Percentiles rank a stretch among this genome's conserved stretches.
phyloP scores from a whole-genome alignment of 2,888 invertebrate species.

The Smittia aterrima region DNA sequence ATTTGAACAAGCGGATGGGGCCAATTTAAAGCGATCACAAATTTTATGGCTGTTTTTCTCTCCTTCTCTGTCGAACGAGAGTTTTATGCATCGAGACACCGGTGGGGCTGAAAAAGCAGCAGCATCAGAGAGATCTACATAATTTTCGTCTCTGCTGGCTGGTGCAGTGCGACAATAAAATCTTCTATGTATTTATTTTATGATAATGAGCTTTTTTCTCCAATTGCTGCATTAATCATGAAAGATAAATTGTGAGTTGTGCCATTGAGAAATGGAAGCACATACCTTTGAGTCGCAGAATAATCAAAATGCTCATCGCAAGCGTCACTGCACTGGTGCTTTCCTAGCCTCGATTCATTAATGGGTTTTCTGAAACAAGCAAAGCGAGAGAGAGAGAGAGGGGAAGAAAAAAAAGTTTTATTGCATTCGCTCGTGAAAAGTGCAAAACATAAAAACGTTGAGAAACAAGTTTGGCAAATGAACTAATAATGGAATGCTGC shows the following conservation, averaged over 20 bases:
- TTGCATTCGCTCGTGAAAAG: constrained; percentile 5
- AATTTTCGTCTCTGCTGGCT: constrained; percentile 22
- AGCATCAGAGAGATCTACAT: constrained; percentile 22
- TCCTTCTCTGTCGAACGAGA: constrained; percentile 1
- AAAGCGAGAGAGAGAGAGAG: too few species aligned
- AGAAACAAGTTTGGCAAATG: constrained; percentile 23
- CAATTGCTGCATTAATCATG: constrained; percentile 23
- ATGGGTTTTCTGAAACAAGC: constrained; percentile 3
- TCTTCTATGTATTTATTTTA: constrained; percentile 37
- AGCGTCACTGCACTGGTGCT: not conserved
- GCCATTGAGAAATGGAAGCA: not conserved
- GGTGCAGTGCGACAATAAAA: constrained; percentile 38
- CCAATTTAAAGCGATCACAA: constrained; percentile 12
- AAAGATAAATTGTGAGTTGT: constrained; percentile 28
- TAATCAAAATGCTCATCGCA: not conserved
- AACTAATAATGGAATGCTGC: constrained; percentile 17
- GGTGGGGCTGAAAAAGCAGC: not conserved
- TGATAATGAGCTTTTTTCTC: constrained; percentile 35
- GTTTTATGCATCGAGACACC: constrained; percentile 4
- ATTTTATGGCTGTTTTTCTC: not conserved
- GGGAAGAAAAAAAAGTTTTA: constrained; percentile 3
- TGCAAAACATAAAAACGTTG: not conserved
- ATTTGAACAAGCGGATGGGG: constrained; percentile 6
- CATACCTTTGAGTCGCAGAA: not conserved
- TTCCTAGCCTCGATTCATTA: constrained; percentile 31